phyloP scores from a whole-genome alignment of 2,113 vertebrate species.

The Menidia beryllina region DNA sequence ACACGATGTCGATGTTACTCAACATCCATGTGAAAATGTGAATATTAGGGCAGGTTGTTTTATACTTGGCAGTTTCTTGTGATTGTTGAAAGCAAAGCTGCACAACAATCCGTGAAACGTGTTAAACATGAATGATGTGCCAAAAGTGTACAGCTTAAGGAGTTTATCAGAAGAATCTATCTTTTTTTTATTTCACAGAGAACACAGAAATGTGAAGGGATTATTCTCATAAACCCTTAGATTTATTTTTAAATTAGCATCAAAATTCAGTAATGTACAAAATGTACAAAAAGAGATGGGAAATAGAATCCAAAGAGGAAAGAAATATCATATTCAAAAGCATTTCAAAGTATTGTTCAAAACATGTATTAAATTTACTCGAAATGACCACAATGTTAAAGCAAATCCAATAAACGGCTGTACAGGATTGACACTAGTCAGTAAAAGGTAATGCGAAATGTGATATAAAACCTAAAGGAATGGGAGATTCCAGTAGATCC shows the following conservation, averaged over 20 bases:
- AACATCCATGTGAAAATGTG: no score
- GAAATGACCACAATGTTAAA: neutral
- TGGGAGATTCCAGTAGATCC: neutral
- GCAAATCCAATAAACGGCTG: neutral
- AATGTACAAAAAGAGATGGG: constrained; percentile 57
- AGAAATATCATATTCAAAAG: neutral
- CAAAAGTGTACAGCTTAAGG: constrained; percentile 10
- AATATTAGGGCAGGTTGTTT: no score
- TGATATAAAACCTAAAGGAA: neutral
- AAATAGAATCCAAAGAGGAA: constrained; percentile 10
- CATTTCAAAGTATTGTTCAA: neutral
- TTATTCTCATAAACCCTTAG: constrained; percentile 35
- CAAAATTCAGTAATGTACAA: constrained; percentile 64
- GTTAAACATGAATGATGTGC: no score
- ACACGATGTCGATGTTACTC: no score
- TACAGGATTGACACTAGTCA: neutral
- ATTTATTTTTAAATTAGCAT: constrained; percentile 67
- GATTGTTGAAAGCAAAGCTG: neutral
- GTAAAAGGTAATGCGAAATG: neutral
- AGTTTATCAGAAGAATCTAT: constrained; percentile 14
- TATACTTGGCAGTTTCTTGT: neutral
- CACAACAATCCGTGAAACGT: neutral
- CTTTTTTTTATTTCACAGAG: neutral
- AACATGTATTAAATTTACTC: neutral
- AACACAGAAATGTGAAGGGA: constrained; percentile 25